Evolutionary conservation across 2,113 vertebrate genomes (phyloP), one percentile per base, ranked within the genome.

Genomic region (Mohoua ochrocephala): DNA sequence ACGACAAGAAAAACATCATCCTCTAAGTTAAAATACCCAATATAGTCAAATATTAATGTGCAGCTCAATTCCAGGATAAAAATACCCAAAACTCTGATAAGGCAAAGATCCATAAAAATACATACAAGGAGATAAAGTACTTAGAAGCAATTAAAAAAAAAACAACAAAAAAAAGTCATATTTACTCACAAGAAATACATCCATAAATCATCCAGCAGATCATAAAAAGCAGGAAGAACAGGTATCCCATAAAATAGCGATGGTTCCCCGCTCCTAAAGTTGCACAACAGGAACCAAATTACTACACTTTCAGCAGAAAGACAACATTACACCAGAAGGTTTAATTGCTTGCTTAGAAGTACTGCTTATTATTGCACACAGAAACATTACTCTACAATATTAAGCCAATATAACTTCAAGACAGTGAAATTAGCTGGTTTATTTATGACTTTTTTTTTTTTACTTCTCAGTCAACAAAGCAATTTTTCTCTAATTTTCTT

Each of bases 121-220:
- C 17, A 10, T 28, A 82, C 0, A 0, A 71, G 12, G n/a, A 85
- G 7, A 87, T 68, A 57, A 87, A 80, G 26, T 35, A 76, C 45
- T 91, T 86, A 87, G 44, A 85, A 86, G 31, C 64, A 79, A 60
- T 35, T 67, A 28, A 11, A 91, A 84, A 89, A 44, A 90, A 80
- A 74, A 1, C 1, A n/a, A n/a, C 1, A 6, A 49, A 68, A 56
- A 65, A 11, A 1, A n/a, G n/a, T 4, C 45, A 50, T 50, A 89
- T 88, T 31, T 96, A 98, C 99, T 99, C 95, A 99, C 99, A 99
- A 97, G 98, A 99, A 95, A 99, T 98, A 97, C 99, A 99, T 95
- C 99, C 99, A 95, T 99, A 99, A 52, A 99, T 99, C 99, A 99
- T 99, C 99, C 99, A 99, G 97, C 99, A 99, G 98, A 99, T 99